A percentile compares a stretch with the other conserved stretches of the same genome.
Evolutionary conservation across 1,140 invertebrate species (phyloP).

Genomic region (Eubasilissa regina): DNA sequence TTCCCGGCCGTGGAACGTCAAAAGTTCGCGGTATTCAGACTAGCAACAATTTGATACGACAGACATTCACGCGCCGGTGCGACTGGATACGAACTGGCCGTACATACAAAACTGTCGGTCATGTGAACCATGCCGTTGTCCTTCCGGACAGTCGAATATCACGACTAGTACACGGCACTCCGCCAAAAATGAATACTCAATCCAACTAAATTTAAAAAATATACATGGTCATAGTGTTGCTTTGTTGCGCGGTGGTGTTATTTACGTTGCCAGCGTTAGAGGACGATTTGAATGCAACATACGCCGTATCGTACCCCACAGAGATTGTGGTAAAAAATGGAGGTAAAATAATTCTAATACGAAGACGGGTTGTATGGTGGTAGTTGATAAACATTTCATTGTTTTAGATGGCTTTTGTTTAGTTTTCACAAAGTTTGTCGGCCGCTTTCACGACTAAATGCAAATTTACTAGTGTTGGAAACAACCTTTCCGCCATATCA

Average conservation of each 20-base stretch:
- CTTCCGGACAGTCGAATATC: not conserved
- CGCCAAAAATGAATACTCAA: not conserved
- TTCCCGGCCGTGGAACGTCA: not conserved
- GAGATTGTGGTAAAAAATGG: constrained; percentile 19
- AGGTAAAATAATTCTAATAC: constrained; percentile 6
- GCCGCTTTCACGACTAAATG: no score
- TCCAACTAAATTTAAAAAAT: no score
- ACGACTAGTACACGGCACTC: not conserved
- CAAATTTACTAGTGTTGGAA: no score
- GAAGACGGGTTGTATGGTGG: not conserved
- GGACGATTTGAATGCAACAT: not conserved
- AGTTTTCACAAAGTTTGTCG: not conserved
- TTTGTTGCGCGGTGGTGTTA: not conserved
- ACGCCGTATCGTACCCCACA: constrained; percentile 12
- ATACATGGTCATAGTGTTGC: not conserved
- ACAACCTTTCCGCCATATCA: no score
- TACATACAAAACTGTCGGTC: no score
- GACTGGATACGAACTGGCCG: constrained; percentile 8
- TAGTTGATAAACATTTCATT: constrained; percentile 3
- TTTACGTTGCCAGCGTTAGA: not conserved
- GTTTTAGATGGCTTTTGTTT: not conserved
- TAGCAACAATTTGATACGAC: not conserved
- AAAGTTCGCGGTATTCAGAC: constrained; percentile 12
- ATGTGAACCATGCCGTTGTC: not conserved
- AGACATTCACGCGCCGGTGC: not conserved